A percentile compares a stretch with the other conserved stretches of the same genome.
Conservation (phyloP, 1,140 invertebrate genomes). For the Drosophila lacteicornis region DNA sequence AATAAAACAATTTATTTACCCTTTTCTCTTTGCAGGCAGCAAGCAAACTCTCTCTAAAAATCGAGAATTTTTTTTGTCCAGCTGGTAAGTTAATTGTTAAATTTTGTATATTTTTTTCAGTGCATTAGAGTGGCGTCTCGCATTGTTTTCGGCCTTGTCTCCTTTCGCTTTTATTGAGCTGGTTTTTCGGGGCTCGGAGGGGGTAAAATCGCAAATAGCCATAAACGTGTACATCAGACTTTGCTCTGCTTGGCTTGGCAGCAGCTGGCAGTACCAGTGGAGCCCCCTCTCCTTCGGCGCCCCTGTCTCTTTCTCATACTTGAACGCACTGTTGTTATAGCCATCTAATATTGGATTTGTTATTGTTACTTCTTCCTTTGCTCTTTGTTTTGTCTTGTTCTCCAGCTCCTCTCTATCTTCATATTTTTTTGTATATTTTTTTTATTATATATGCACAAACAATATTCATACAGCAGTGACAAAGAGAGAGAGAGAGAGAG, state of each 20-base stretch:
- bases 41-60: background rate
- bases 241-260: slow-evolving; percentile 41
- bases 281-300: background rate
- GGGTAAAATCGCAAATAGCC: slow-evolving; percentile 62
- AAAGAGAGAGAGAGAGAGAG: background rate
- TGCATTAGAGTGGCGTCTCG: slow-evolving; percentile 14
- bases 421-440: slow-evolving; percentile 18
- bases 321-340: slow-evolving; percentile 68
- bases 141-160: slow-evolving; percentile 39
- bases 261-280: slow-evolving; percentile 34
- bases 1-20: no score
- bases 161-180: slow-evolving; percentile 42
- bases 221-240: slow-evolving; percentile 63
- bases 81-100: background rate
- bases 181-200: slow-evolving; percentile 6
- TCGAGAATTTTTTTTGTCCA: no score
- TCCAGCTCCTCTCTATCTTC: background rate
- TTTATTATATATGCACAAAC: slow-evolving; percentile 60
- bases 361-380: slow-evolving; percentile 67
- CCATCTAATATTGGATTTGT: slow-evolving; percentile 80
- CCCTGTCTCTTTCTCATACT: slow-evolving; percentile 33
- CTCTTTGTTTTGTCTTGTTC: slow-evolving; percentile 42
- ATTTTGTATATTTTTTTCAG: background rate
- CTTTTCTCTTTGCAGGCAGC: no score
- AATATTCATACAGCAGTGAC: slow-evolving; percentile 69